Conservation (phyloP, 2,888 invertebrate species). For the Eupithecia dodoneata region DNA sequence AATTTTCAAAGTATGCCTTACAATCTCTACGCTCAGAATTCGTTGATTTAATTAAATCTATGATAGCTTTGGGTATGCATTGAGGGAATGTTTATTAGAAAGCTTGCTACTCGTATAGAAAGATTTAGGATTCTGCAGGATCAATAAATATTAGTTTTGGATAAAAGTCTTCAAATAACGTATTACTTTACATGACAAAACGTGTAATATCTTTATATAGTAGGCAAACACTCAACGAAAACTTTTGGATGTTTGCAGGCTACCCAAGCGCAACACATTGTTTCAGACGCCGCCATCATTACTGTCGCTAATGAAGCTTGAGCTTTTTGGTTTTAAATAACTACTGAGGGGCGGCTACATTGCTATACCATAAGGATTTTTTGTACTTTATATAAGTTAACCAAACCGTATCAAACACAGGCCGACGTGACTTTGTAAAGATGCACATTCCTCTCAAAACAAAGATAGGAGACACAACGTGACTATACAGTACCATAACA, state of each 20-base stretch:
- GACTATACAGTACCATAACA: slow-evolving; percentile 30
- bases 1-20: slow-evolving; percentile 75
- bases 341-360: slow-evolving; percentile 72
- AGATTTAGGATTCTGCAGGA: neutral
- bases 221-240: neutral
- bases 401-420: slow-evolving; percentile 72
- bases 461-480: slow-evolving; percentile 45
- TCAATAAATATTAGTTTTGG: neutral
- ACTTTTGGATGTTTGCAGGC: slow-evolving; percentile 4
- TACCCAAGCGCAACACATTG: slow-evolving; percentile 61
- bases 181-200: neutral
- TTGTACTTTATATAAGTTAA: slow-evolving; percentile 71
- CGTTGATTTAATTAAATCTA: slow-evolving; percentile 45
- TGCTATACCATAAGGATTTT: slow-evolving; percentile 67
- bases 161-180: neutral
- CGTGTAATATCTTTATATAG: neutral
- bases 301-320: slow-evolving; percentile 82
- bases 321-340: slow-evolving; percentile 81
- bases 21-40: slow-evolving; percentile 58
- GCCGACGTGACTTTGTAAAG: slow-evolving; percentile 69
- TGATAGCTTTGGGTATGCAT: slow-evolving; percentile 37
- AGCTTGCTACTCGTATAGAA: neutral
- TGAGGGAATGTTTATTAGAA: slow-evolving; percentile 8
- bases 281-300: slow-evolving; percentile 78
- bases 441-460: slow-evolving; percentile 48